phyloP scores from a whole-genome alignment of 1,140 invertebrate species.

The Reticulitermes speratus region DNA sequence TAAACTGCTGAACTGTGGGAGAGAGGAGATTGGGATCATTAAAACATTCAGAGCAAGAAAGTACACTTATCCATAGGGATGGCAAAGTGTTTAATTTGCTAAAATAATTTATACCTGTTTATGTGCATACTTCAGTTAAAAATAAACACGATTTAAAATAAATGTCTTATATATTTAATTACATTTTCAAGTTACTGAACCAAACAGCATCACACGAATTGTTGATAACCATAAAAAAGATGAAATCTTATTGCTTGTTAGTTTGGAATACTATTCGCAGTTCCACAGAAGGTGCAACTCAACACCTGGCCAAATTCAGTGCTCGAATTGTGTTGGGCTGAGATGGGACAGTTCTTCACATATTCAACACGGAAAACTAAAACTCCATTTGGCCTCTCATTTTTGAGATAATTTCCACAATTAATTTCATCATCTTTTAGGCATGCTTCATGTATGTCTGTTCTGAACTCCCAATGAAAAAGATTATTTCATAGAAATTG shows the following conservation, averaged over 20 bases:
- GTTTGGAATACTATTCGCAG: slow-evolving; percentile 5
- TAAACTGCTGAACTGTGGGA: too few species aligned
- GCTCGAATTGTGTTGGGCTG: background rate
- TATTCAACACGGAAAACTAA: background rate
- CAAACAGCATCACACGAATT: background rate
- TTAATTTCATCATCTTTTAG: too few species aligned
- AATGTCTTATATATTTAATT: slow-evolving; percentile 3
- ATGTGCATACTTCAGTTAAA: background rate
- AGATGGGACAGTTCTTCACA: background rate
- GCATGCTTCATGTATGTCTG: too few species aligned
- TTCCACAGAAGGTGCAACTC: background rate
- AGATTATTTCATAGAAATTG: too few species aligned
- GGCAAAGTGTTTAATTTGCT: slow-evolving; percentile 16
- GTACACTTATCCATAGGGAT: background rate
- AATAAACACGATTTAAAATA: slow-evolving; percentile 3
- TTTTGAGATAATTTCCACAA: too few species aligned
- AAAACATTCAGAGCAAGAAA: background rate
- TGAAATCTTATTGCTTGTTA: slow-evolving; percentile 20
- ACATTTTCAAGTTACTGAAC: background rate
- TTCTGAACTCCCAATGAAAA: too few species aligned
- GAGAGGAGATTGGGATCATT: too few species aligned
- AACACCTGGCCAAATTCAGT: slow-evolving; percentile 2
- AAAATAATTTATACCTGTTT: slow-evolving; percentile 17
- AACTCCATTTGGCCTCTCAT: too few species aligned
- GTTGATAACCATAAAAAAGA: slow-evolving; percentile 13